Percentiles rank a stretch among this genome's conserved stretches.
Evolutionary conservation across 2,113 vertebrate genomes (phyloP).

Genomic region (Puffinus mauretanicus): DNA sequence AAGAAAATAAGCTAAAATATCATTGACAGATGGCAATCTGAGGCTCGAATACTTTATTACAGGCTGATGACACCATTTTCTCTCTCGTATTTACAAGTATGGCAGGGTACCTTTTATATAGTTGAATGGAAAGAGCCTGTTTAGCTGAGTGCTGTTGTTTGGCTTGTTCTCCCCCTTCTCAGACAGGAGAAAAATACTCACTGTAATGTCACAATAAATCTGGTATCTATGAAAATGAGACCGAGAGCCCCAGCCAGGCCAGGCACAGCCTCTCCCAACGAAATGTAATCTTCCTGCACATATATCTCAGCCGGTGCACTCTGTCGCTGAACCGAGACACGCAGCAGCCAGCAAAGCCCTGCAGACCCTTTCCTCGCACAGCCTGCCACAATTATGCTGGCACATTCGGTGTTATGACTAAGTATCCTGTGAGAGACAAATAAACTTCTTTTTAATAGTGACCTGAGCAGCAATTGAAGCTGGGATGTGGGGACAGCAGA

Average conservation of each 20-base stretch:
- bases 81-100: slow-evolving; percentile 23
- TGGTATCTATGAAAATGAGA: slow-evolving; percentile 5
- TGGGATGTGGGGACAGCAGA: neutral
- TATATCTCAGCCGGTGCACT: neutral
- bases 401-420: fast-evolving
- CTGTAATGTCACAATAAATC: slow-evolving; percentile 7
- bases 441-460: neutral
- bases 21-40: slow-evolving; percentile 57
- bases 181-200: neutral
- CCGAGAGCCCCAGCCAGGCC: neutral
- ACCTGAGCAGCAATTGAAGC: neutral
- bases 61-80: slow-evolving; percentile 50
- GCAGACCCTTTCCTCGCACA: neutral
- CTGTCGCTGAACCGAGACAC: neutral
- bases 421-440: neutral
- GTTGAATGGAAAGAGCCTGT: neutral
- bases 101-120: neutral
- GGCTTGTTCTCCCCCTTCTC: neutral
- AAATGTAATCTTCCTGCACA: neutral
- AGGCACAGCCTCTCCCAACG: neutral
- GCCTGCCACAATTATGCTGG: neutral
- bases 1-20: slow-evolving; percentile 62
- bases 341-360: neutral
- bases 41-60: slow-evolving; percentile 23
- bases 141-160: neutral